These are phyloP conservation scores for Noctua comes DNA, from an alignment of 2,888 invertebrate species.

Conservation along the genomic window DNA sequence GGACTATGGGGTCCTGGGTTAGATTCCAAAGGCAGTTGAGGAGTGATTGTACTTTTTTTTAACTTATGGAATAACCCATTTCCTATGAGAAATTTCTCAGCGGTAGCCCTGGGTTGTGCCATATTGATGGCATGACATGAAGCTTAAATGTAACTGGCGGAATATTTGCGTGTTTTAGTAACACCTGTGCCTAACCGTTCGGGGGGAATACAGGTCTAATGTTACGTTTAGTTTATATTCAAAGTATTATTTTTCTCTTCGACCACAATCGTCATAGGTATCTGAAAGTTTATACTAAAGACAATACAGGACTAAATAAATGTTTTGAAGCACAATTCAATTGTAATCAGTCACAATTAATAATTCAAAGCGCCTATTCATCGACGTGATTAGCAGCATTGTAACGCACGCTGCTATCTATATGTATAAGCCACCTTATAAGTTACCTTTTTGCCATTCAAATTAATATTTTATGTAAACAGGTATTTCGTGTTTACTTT, in stretches of 20 bases:
- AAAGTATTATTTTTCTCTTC: neutral
- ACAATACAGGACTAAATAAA: neutral
- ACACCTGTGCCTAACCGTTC: neutral
- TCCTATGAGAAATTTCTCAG: too few species aligned
- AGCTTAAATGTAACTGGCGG: neutral
- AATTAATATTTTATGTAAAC: neutral
- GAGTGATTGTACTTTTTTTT: too few species aligned
- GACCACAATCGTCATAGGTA: neutral
- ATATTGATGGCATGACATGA: neutral
- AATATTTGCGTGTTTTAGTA: neutral
- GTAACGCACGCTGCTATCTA: neutral
- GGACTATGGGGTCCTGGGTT: too few species aligned
- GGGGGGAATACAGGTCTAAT: neutral
- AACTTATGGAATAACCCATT: too few species aligned
- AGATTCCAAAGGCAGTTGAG: too few species aligned
- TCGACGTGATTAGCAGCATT: neutral
- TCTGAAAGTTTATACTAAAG: constrained; percentile 3
- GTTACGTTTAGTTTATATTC: neutral
- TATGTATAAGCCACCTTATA: neutral
- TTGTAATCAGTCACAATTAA: constrained; percentile 9
- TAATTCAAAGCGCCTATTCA: neutral
- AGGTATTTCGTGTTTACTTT: neutral
- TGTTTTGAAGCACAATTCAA: constrained; percentile 17
- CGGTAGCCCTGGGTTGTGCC: too few species aligned
- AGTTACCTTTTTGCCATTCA: neutral